Evolutionary conservation across 2,888 invertebrate species (phyloP).

Genomic region (Tetranychus truncatus): DNA sequence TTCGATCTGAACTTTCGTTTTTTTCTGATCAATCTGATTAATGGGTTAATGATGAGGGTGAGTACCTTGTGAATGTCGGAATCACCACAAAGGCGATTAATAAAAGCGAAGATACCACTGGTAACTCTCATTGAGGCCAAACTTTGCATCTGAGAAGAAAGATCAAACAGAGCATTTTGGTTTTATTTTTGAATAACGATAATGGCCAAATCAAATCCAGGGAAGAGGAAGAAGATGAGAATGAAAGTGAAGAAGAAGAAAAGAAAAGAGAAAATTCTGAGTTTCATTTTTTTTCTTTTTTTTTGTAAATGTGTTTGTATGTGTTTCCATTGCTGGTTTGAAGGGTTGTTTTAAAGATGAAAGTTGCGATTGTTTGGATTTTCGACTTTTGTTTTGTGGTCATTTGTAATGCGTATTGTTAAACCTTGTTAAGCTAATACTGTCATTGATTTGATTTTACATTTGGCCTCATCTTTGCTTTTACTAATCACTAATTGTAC

Average conservation of each 20-base stretch:
- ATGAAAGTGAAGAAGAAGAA: not conserved
- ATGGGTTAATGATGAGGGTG: not conserved
- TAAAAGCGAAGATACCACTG: slow-evolving; percentile 25
- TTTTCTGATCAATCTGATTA: not conserved
- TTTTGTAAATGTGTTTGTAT: not conserved
- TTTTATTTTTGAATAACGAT: not conserved
- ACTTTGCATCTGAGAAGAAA: slow-evolving; percentile 26
- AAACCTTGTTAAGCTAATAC: not conserved
- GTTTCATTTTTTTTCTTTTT: not conserved
- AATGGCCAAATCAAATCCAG: not conserved
- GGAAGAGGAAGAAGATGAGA: not conserved
- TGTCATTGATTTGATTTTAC: not conserved
- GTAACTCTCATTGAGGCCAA: slow-evolving; percentile 26
- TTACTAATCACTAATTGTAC: not conserved
- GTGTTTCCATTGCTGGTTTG: not conserved
- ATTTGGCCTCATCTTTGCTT: not conserved
- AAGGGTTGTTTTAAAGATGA: too few relatives aligned
- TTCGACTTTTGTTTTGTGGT: not conserved
- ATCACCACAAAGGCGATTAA: slow-evolving; percentile 26
- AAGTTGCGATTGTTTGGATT: too few relatives aligned
- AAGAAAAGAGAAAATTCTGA: slow-evolving; percentile 9
- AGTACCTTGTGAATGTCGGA: slow-evolving; percentile 14
- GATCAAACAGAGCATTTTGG: not conserved
- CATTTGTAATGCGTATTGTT: not conserved
- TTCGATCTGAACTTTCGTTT: not conserved